A percentile compares a stretch with the other conserved stretches of the same genome.
These are phyloP conservation scores for Tachycineta bicolor DNA, from an alignment of 2,113 vertebrate species.

Conservation along the genomic window DNA sequence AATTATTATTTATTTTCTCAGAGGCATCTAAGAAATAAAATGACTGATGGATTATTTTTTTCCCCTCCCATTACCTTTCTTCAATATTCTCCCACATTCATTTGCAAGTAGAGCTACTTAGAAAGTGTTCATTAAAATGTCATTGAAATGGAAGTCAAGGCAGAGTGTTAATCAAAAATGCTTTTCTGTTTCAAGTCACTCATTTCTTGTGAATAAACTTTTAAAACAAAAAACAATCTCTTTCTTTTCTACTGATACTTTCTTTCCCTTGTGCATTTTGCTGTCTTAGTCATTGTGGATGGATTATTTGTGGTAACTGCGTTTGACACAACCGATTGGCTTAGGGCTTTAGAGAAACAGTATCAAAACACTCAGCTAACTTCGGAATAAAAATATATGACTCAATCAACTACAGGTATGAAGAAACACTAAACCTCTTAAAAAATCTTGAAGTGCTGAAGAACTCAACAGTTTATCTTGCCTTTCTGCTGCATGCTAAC, in stretches of 20 bases:
- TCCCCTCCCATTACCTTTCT: neutral
- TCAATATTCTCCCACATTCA: slow-evolving; percentile 29
- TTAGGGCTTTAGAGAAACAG: neutral
- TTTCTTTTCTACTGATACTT: neutral
- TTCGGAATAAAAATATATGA: neutral
- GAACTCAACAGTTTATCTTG: neutral
- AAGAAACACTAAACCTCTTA: neutral
- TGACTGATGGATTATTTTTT: neutral
- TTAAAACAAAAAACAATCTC: slow-evolving; percentile 16
- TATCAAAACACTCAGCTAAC: neutral
- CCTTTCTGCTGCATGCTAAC: neutral
- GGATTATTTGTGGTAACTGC: neutral
- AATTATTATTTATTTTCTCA: slow-evolving; percentile 46
- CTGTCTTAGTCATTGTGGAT: neutral
- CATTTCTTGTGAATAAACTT: slow-evolving; percentile 26
- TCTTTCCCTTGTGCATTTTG: neutral
- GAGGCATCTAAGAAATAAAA: slow-evolving; percentile 37
- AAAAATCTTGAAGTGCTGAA: neutral
- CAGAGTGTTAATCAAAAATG: slow-evolving; percentile 42
- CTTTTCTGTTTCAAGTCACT: slow-evolving; percentile 39
- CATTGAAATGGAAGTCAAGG: slow-evolving; percentile 33
- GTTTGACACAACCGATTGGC: neutral
- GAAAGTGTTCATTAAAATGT: slow-evolving; percentile 63
- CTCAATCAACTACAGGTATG: neutral
- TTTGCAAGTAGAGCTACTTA: slow-evolving; percentile 46